Percentiles rank a stretch among this genome's conserved stretches.
phyloP scores from a whole-genome alignment of 2,888 invertebrate genomes.

The Drosophila demipolita region DNA sequence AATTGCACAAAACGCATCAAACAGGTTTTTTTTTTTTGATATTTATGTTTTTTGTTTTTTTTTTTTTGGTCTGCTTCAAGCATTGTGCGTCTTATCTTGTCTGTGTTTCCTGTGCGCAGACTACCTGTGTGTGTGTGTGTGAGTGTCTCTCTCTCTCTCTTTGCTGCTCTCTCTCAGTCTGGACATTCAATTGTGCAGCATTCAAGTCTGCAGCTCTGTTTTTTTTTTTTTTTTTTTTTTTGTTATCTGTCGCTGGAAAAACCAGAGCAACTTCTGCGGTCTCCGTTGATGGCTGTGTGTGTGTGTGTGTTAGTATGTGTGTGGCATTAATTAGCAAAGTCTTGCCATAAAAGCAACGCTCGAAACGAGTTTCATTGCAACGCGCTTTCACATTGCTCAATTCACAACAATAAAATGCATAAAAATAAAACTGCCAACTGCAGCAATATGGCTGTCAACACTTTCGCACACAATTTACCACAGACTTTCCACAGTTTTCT shows the following conservation, averaged over 20 bases:
- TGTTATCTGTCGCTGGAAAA: constrained; percentile 40
- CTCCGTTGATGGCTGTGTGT: not conserved
- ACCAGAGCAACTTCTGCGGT: constrained; percentile 48
- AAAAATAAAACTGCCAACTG: constrained; percentile 8
- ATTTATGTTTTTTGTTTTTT: constrained; percentile 17
- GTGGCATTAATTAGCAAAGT: constrained; percentile 63
- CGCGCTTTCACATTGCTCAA: constrained; percentile 65
- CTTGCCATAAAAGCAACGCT: constrained; percentile 50
- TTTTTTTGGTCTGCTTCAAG: constrained; percentile 2
- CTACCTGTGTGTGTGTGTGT: constrained; percentile 27
- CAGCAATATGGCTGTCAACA: constrained; percentile 57
- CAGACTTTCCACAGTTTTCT: constrained; percentile 62
- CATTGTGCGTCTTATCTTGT: constrained; percentile 62
- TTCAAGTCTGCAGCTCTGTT: constrained; percentile 23
- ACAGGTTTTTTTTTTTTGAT: constrained; percentile 51
- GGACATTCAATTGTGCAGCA: constrained; percentile 48
- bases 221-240: not conserved
- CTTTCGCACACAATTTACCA: constrained; percentile 62
- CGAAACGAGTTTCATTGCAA: constrained; percentile 59
- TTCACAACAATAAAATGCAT: constrained; percentile 34
- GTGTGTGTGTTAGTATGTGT: constrained; percentile 20
- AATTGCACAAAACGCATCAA: constrained; percentile 55
- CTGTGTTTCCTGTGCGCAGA: constrained; percentile 42
- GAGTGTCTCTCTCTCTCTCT: constrained; percentile 1
- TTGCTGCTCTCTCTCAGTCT: constrained; percentile 24